Conservation (phyloP, 2,888 invertebrate genomes). For the Ctena decussata region DNA sequence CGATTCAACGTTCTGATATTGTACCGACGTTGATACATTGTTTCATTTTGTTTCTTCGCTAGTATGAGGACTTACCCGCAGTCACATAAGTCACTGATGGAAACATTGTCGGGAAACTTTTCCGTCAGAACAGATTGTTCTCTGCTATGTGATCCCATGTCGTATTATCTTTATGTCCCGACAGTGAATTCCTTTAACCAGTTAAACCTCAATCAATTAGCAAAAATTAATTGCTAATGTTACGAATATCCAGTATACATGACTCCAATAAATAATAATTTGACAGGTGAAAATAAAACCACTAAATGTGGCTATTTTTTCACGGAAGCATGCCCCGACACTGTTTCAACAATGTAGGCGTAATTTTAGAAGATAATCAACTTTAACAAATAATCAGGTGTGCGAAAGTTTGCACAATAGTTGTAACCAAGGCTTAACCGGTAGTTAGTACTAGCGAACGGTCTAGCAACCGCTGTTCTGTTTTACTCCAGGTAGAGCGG, state of each 20-base stretch:
- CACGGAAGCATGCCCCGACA: constrained; percentile 27
- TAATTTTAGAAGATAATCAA: constrained; percentile 53
- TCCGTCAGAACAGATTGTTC: constrained; percentile 71
- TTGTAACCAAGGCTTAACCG: constrained; percentile 65
- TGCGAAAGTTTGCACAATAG: constrained; percentile 51
- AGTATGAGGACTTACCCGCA: constrained; percentile 83
- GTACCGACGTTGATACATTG: too few species aligned
- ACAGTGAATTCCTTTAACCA: background rate
- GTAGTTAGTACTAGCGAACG: constrained; percentile 51
- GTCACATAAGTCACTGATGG: constrained; percentile 81
- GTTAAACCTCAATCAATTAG: background rate
- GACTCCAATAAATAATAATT: background rate
- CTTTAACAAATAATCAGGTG: constrained; percentile 51
- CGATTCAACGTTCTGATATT: too few species aligned
- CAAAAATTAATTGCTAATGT: constrained; percentile 4
- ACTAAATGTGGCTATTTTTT: constrained; percentile 16
- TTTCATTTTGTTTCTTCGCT: too few species aligned
- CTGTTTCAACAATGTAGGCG: constrained; percentile 36
- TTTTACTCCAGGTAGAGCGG: constrained; percentile 58
- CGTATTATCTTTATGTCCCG: background rate
- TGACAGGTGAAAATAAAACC: constrained; percentile 15
- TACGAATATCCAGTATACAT: constrained; percentile 1
- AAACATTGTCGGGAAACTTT: constrained; percentile 80
- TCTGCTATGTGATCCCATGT: constrained; percentile 57
- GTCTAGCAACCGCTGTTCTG: constrained; percentile 76